These are phyloP conservation scores for Acholoe squamosa DNA, from an alignment of 2,888 invertebrate species.

Conservation along the genomic window DNA sequence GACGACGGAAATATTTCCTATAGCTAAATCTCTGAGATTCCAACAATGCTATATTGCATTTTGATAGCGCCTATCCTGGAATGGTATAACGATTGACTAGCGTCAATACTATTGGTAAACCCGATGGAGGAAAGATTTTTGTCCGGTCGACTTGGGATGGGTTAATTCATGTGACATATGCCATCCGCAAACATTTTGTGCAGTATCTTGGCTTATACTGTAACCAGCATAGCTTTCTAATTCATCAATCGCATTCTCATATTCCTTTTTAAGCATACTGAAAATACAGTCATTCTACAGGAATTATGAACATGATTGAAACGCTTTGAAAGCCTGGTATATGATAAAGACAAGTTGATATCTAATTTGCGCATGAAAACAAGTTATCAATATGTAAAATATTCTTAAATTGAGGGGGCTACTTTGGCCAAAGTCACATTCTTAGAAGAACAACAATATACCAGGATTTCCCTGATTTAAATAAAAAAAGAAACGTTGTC, in stretches of 20 bases:
- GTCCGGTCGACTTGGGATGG: background rate
- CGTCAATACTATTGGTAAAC: conserved; percentile 55
- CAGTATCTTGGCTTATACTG: background rate
- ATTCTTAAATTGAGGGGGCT: background rate
- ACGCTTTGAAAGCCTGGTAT: conserved; percentile 7
- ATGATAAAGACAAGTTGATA: background rate
- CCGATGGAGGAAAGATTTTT: conserved; percentile 49
- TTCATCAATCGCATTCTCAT: background rate
- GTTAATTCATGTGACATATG: background rate
- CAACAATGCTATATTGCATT: conserved; percentile 7
- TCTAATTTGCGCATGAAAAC: background rate
- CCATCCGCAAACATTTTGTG: background rate
- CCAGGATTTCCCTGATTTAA: background rate
- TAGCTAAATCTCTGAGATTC: conserved; percentile 45
- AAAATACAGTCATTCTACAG: background rate
- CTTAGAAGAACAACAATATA: background rate
- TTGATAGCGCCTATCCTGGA: conserved; percentile 49
- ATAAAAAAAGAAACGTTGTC: too few species aligned
- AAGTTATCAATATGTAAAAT: too few species aligned
- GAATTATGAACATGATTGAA: background rate
- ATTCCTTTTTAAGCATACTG: background rate
- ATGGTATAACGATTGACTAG: conserved; percentile 51
- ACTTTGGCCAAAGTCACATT: background rate
- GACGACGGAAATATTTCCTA: conserved; percentile 23
- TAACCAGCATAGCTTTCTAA: background rate